Base-by-base conservation (phyloP, 2,797 vertebrate genomes). In the Dallia pectoralis region DNA sequence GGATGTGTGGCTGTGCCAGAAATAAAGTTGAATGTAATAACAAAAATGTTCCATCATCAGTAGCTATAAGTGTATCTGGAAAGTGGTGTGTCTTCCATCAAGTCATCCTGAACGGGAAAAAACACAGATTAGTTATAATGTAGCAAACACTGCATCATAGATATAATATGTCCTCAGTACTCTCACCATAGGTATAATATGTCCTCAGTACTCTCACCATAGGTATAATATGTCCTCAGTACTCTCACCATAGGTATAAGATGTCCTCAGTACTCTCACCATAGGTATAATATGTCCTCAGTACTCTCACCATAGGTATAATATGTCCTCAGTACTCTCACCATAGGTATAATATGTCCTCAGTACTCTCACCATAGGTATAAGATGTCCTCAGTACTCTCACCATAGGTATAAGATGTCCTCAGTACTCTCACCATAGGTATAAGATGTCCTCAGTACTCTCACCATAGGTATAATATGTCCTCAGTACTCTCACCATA, bases 341-440 rank as follows among this genome's bases (percentile, higher is more conserved):
- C 96, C 96, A 97, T 96, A 66, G 96, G 96, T 16, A 97, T n/a
- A n/a, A n/a, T n/a, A n/a, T n/a, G n/a, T n/a, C n/a, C n/a, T n/a
- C n/a, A n/a, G n/a, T n/a, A n/a, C n/a, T n/a, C n/a, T n/a, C n/a
- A n/a, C n/a, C 44, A 27, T 27, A 47, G 9, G 49, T 8, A 19
- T 19, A 49, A 7, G n/a, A 22, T 30, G 29, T 49, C 47, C 40
- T 40, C 7, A n/a, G 25, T n/a, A 18, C 25, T 7, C 84, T 93
- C 78, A 96, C 96, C 96, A 97, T 96, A 66, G 96, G 96, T 16
- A 97, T n/a, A n/a, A n/a, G n/a, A n/a, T n/a, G n/a, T n/a, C n/a
- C n/a, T n/a, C n/a, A n/a, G n/a, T n/a, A n/a, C n/a, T n/a, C n/a
- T n/a, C n/a, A n/a, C n/a, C 44, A 27, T 27, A 47, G 9, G 49